Percentiles rank a stretch among this genome's conserved stretches.
These are phyloP conservation scores for Conomelus anceps DNA, from an alignment of 2,888 invertebrate genomes.

Conservation along the genomic window DNA sequence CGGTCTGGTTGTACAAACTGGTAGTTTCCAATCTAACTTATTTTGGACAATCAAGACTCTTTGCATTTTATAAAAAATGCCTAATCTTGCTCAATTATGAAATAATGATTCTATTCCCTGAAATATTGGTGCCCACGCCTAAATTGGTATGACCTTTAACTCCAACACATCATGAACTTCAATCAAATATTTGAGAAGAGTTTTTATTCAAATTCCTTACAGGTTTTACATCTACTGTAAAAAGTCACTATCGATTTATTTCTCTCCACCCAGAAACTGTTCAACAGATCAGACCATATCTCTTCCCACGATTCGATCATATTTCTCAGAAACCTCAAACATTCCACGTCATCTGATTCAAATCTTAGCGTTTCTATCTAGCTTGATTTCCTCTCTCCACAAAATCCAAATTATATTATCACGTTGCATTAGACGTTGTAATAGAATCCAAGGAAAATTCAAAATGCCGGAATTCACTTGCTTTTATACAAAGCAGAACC, in stretches of 20 bases:
- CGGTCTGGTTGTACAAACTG: too few relatives aligned
- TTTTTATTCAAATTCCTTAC: too few relatives aligned
- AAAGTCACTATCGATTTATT: background rate
- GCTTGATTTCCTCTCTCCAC: background rate
- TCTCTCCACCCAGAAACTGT: background rate
- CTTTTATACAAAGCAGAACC: background rate
- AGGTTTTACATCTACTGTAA: background rate
- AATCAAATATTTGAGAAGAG: too few relatives aligned
- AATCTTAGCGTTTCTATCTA: background rate
- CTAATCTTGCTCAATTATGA: too few relatives aligned
- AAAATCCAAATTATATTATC: background rate
- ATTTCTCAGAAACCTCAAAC: background rate
- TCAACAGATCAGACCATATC: background rate
- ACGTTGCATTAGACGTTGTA: background rate
- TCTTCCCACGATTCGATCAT: background rate
- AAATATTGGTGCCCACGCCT: too few relatives aligned
- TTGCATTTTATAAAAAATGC: too few relatives aligned
- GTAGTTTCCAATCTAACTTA: too few relatives aligned
- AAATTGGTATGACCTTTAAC: too few relatives aligned
- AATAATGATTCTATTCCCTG: too few relatives aligned
- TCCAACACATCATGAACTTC: too few relatives aligned
- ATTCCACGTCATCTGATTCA: background rate
- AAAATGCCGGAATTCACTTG: too few relatives aligned
- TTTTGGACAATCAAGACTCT: too few relatives aligned
- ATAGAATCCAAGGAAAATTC: background rate